Base-by-base conservation (phyloP, 2,888 invertebrate species). In the Salpingus planirostris region DNA sequence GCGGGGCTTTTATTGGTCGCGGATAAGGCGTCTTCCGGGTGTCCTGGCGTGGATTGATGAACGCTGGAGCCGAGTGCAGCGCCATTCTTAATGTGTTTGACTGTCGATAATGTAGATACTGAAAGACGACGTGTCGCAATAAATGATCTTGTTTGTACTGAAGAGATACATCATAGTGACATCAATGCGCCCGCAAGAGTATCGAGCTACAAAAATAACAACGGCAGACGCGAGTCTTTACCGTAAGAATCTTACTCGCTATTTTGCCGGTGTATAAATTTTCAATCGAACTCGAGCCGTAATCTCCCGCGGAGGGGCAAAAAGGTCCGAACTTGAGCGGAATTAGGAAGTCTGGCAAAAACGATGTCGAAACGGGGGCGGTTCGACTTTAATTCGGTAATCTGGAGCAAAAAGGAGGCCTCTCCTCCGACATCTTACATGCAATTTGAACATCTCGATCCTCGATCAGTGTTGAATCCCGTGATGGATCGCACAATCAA, bases 81-180 rank as follows among this genome's bases (percentile, higher is more conserved):
- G 50, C 51, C 45, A 48, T 29, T 46, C 45, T 49, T 55, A 54
- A 56, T 54, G 50, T 49, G 54, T 54, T 51, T 54, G 50, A 48
- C 49, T 48, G 50, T 50, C 51, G 51, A 56, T 57, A 56, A 58
- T 54, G 52, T 48, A 57, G 55, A 55, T 55, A 56, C 51, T 46
- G 50, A 47, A 43, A 47, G 34, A 49, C 44, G 52, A 55, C 48
- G 55, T 52, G 52, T 55, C 51, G 54, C 54, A 53, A 58, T 57
- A 58, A 60, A 58, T 57, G 56, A 59, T 57, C 52, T 45, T 55
- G 55, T 56, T 58, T 59, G 54, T 55, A 53, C 55, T 56, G 52
- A 52, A 52, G 46, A 51, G 54, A 59, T 59, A 56, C 52, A 58
- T 59, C 57, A 59, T 49, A 45, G 12, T 38, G 42, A 36, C 50